phyloP scores from a whole-genome alignment of 2,113 vertebrate species.

The Psammodynastes pulverulentus region DNA sequence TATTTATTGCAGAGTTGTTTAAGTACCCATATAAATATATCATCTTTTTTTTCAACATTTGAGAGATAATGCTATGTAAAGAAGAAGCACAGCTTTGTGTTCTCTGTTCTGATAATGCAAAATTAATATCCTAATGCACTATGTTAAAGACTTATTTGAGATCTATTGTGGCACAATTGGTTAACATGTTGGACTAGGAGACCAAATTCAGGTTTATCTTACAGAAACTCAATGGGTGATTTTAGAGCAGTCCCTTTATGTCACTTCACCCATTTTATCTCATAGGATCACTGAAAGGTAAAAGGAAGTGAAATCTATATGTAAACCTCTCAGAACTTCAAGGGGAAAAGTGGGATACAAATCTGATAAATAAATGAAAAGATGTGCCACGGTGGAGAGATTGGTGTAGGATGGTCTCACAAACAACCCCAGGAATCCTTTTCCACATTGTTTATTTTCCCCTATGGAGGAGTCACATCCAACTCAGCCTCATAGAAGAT shows the following conservation, averaged over 20 bases:
- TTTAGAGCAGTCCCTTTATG: background rate
- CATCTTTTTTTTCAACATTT: background rate
- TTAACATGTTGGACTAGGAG: background rate
- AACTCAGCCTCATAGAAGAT: background rate
- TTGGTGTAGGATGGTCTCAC: background rate
- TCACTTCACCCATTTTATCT: background rate
- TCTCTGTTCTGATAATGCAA: background rate
- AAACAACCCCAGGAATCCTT: background rate
- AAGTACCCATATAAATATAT: background rate
- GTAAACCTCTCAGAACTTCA: background rate
- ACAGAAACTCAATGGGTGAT: background rate
- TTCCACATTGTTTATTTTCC: background rate
- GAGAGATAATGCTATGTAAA: background rate
- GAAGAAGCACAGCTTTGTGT: background rate
- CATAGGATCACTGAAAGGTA: background rate
- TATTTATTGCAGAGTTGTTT: background rate
- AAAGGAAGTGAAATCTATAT: background rate
- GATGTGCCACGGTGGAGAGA: background rate
- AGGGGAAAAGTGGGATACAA: background rate
- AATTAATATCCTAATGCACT: background rate
- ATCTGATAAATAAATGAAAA: background rate
- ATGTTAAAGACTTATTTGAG: background rate
- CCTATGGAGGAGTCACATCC: background rate
- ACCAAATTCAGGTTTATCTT: background rate
- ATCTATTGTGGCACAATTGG: background rate